Evolutionary conservation across 2,888 invertebrate species (phyloP), one percentile per base, ranked within the genome.

Genomic region (Pristionchus fissidentatus): DNA sequence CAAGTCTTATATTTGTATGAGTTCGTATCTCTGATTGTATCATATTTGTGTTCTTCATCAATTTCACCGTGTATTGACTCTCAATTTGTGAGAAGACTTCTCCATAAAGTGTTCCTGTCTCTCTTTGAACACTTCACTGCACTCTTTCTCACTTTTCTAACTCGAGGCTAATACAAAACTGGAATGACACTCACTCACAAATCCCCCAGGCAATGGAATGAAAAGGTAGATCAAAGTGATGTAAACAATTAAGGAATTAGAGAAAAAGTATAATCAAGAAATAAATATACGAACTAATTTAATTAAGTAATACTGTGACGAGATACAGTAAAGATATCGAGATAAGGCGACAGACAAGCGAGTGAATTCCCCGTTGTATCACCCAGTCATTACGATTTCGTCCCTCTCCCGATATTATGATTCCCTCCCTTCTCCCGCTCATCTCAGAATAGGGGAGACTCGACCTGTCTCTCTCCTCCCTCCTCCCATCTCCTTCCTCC

Each of bases 121-220:
- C n/a, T 41, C 70, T 70, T 70, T 70, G 70, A 70, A 70, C 70
- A 70, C 70, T 70, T 70, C 26, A 70, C 70, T 70, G 70, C 70
- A 70, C 70, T 70, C 70, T 70, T 41, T 43, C 41, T 41, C n/a
- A n/a, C 70, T n/a, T 5, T 62, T 35, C 62, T 8, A 32, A 26
- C n/a, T n/a, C 38, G 22, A 22, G 22, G 70, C 70, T 70, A 70
- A 70, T 70, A 70, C 70, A 70, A 70, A 41, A 70, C 70, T 70
- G 41, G 70, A 70, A 22, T 70, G 41, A 55, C 22, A 35, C 62
- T 66, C 38, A 38, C 15, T 29, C 32, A 38, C 62, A 35, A n/a
- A 13, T 8, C 35, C 26, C 41, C 43, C 38, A n/a, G n/a, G 7
- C 32, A 10, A 41, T 22, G 1, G 70, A 70, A 41, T n/a, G n/a